Evolutionary conservation across 2,888 invertebrate genomes (phyloP), one percentile per base, ranked within the genome.

Genomic region (Pachymerium ferrugineum): DNA sequence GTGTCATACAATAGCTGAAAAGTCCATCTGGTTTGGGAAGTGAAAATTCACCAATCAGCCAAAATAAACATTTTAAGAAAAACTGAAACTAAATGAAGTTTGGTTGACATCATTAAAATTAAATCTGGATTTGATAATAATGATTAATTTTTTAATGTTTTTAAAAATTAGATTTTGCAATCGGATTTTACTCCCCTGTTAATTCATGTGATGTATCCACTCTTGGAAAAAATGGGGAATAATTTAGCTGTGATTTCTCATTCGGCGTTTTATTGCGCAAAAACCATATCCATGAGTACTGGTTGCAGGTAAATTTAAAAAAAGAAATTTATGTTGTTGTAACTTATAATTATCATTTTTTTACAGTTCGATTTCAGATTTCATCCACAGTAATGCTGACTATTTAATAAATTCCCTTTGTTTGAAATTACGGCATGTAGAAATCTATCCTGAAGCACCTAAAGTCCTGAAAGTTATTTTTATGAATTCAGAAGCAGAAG

Each of bases 151-250:
- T 28, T 67, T 67, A 3, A 14, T 28, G 14, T 67, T 5, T 67
- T 67, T n/a, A n/a, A n/a, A n/a, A n/a, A n/a, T 67, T 67, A 67
- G 67, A 14, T 67, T 67, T 67, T 67, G 29, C 10, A 28, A 28
- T 3, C 16, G 14, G 19, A 67, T 8, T 67, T 67, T 19, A 22
- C 14, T 3, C 67, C 67, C 12, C 19, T 67, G 12, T 67, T 67
- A 16, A 67, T 67, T 8, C 12, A 67, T 28, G 67, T 67, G 14
- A 16, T 67, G 29, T 67, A 67, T 67, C 67, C 67, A 16, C 16
- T 67, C 3, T 12, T 67, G 22, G 67, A 67, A 67, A 67, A 67
- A 67, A 67, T 67, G 19, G 67, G 67, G 14, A 67, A 28, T 67
- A 19, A 67, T n/a, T 67, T 28, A 14, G 19, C 67, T 4, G 25